Evolutionary conservation across 64 coral and sea anemone species (phyloP), one percentile per base, ranked within the genome.

Genomic region (Porites australiensis): DNA sequence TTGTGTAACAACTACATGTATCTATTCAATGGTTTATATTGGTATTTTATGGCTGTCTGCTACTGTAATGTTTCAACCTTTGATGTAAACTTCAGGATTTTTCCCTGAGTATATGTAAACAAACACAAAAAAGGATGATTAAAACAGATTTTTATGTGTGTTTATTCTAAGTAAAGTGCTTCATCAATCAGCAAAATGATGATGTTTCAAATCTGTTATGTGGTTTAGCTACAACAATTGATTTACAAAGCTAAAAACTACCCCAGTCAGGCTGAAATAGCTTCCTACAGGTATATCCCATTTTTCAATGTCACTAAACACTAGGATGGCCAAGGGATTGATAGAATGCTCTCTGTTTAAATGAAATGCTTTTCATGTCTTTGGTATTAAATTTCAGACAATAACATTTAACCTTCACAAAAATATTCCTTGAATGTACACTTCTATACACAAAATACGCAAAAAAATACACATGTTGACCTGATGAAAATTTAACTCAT

Each of bases 321-420:
- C 27, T 37, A 9, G 46, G 21, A 20, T 51, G 49, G 81, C 18
- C 8, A 22, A 68, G 51, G 21, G 61, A 10, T 68, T 84, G 22
- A 13, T 14, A 69, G 19, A 84, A 84, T 68, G 18, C 8, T 21
- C 81, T 16, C 22, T 44, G 45, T 67, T 50, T 19, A 53, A 13
- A 22, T 84, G 81, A 84, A 82, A 84, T 84, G n/a, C 44, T 21
- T 50, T 63, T 68, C 81, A 84, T 84, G 45, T 84, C 27, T 84
- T 68, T 49, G 61, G 81, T 84, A 21, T 84, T 84, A 51, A 84
- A 84, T 84, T 84, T 84, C 81, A 84, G 61, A 84, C 59, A 84
- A 78, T 55, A 57, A 46, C 45, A 22, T 67, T 84, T 49, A 58
- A 67, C 58, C 79, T 64, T 43, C 48, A 64, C 45, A 84, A 20